Evolutionary conservation across 2,113 vertebrate genomes (phyloP).

Genomic region (Eidolon helvum): DNA sequence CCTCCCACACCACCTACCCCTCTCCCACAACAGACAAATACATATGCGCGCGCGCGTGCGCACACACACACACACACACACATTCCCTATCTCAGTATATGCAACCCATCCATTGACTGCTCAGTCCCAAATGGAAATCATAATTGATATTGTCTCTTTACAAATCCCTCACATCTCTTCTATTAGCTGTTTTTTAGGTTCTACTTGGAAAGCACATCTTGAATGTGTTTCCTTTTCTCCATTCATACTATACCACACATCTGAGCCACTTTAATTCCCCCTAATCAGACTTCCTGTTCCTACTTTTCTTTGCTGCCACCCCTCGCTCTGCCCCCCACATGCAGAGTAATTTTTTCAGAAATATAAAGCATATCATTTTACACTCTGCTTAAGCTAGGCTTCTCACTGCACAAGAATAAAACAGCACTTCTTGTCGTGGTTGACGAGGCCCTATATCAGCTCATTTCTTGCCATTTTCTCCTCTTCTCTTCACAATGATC

Average conservation of each 20-base stretch:
- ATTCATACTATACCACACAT: not conserved
- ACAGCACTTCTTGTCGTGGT: not conserved
- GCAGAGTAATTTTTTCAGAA: not conserved
- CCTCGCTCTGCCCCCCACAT: not conserved
- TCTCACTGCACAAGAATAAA: not conserved
- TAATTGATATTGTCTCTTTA: not conserved
- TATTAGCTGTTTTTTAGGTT: not conserved
- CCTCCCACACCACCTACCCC: not conserved
- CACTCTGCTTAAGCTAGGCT: not conserved
- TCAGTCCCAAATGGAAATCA: not conserved
- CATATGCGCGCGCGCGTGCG: not conserved
- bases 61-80: not conserved
- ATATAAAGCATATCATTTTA: not conserved
- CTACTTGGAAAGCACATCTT: not conserved
- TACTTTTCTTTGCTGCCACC: not conserved
- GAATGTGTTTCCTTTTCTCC: not conserved
- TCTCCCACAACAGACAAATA: not conserved
- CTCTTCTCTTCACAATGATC: not conserved
- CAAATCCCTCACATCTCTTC: not conserved
- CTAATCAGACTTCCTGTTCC: not conserved
- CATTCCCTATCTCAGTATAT: not conserved
- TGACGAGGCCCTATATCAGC: not conserved
- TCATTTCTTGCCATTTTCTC: not conserved
- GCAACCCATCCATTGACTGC: not conserved
- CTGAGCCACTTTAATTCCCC: not conserved